Conservation (phyloP, 53 echinoderm and acorn worm species). For the Stichopus horrens region DNA sequence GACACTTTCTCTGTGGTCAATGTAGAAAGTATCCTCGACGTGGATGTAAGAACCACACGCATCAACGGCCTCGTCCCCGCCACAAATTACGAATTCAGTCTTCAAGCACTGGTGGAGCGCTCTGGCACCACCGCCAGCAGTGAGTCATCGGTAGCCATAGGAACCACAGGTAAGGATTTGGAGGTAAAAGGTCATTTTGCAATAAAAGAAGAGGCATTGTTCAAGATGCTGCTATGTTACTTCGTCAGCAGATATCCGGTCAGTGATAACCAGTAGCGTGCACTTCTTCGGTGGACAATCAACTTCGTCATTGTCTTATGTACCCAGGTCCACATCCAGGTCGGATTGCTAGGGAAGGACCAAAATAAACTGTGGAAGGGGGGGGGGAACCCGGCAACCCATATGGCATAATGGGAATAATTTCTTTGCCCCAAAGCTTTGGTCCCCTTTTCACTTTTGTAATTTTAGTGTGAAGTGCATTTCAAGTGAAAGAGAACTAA, state of each 20-base stretch:
- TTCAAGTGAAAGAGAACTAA: too few relatives aligned
- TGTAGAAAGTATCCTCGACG: not conserved
- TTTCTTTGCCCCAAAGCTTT: too few relatives aligned
- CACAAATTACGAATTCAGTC: slow-evolving; percentile 16
- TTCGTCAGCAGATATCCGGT: not conserved
- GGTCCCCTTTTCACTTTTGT: too few relatives aligned
- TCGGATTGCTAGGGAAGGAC: too few relatives aligned
- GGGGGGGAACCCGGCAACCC: too few relatives aligned
- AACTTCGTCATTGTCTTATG: too few relatives aligned
- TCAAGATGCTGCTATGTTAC: not conserved
- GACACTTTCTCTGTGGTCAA: not conserved
- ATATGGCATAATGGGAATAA: too few relatives aligned
- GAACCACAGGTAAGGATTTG: slow-evolving; percentile 3
- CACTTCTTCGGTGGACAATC: too few relatives aligned
- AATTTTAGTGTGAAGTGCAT: too few relatives aligned
- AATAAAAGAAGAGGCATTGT: not conserved
- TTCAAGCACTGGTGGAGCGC: slow-evolving; percentile 13
- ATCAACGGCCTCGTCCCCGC: not conserved
- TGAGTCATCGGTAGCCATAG: not conserved
- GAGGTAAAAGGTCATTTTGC: not conserved
- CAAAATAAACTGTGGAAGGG: too few relatives aligned
- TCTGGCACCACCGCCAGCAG: slow-evolving; percentile 1
- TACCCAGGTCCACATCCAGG: too few relatives aligned
- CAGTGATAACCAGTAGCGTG: too few relatives aligned
- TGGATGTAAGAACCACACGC: not conserved